Base-by-base conservation (phyloP, 1,140 invertebrate genomes). In the Archegozetes longisetosus region DNA sequence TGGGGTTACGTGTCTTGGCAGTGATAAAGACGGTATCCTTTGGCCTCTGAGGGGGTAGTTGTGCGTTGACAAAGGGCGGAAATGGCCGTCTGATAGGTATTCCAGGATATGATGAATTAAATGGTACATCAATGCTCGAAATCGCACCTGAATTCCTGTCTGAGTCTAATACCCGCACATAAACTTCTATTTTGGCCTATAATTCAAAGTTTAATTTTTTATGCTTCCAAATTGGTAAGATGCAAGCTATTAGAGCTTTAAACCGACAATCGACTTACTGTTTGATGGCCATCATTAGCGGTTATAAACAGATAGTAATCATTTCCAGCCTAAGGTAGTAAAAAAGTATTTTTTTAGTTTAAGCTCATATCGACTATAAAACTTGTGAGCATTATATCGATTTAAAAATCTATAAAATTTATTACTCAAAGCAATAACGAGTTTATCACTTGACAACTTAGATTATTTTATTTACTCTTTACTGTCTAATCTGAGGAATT, bases 111-210 rank as follows among this genome's bases (percentile, higher is more conserved):
- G n/a, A n/a, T n/a, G n/a, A n/a, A n/a, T 40, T 17, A 40, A 9
- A 40, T 40, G 6, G 32, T 6, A 6, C 32, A 40, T 9, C 32
- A 40, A 40, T 40, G n/a, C n/a, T n/a, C n/a, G n/a, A 40, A 40
- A 17, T 40, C 32, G 32, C 32, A 9, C 6, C 32, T 17, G 32
- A n/a, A n/a, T 40, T 40, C 17, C 17, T 40, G 32, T 40, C 32
- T 2, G 50, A 14, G 14, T 52, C 24, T 2, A 25, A 52, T 52
- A 52, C 50, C 29, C 73, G 72, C 9, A 76, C 61, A 25, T 84
- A 80, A 12, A 84, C 82, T 70, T 84, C 82, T n/a, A 76, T 79
- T 70, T 85, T 85, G 2, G 80, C 76, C 22, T 76, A 40, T 17
- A 58, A 56, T 29, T 47, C 25, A 61, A n/a, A n/a, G n/a, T n/a